phyloP scores from a whole-genome alignment of 2,888 invertebrate species.

The Apantesis nais region DNA sequence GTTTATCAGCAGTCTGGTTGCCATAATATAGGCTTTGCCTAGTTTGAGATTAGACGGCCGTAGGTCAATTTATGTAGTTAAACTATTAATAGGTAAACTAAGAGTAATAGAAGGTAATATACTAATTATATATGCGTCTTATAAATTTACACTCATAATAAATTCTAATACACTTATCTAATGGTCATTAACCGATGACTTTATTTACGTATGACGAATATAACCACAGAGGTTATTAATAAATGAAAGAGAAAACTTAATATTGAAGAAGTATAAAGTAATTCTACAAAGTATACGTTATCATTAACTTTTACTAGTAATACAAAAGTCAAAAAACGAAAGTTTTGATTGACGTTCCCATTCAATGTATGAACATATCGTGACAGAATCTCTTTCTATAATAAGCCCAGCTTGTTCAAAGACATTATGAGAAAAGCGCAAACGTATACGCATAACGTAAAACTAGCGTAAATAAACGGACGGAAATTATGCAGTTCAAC shows the following conservation, averaged over 20 bases:
- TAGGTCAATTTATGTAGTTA: too few species aligned
- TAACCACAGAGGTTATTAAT: neutral
- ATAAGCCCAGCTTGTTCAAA: conserved; percentile 24
- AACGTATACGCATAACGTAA: conserved; percentile 60
- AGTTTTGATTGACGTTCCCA: neutral
- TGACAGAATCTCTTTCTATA: neutral
- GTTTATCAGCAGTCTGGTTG: too few species aligned
- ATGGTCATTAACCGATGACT: neutral
- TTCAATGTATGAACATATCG: neutral
- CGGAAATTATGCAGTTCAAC: conserved; percentile 63
- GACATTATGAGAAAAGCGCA: conserved; percentile 51
- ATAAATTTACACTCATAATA: neutral
- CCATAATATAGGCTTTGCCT: too few species aligned
- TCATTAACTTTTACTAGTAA: neutral
- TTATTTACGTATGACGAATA: neutral
- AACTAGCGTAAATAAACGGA: conserved; percentile 76
- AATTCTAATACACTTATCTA: too few species aligned
- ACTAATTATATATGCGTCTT: neutral
- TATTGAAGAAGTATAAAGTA: neutral
- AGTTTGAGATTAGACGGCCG: too few species aligned
- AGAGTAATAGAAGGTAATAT: neutral
- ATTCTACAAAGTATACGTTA: neutral
- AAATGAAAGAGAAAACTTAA: neutral
- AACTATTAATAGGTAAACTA: neutral
- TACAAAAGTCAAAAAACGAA: neutral